Conservation (phyloP, 2,888 invertebrate species). For the Psylliodes chrysocephalus region DNA sequence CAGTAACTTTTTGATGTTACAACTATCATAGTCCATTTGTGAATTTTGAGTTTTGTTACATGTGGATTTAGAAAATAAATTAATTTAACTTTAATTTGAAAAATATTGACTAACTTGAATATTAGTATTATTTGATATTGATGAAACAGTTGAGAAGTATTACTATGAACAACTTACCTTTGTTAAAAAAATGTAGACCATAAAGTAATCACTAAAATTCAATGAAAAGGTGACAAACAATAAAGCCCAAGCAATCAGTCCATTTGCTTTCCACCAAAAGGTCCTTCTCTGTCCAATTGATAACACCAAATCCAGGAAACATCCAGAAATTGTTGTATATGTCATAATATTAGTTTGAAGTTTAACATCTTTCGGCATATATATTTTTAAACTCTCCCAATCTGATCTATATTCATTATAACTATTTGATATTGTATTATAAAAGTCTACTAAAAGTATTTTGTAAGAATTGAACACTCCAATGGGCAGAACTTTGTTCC, state of each 20-base stretch:
- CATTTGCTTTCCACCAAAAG: constrained; percentile 46
- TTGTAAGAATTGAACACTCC: constrained; percentile 28
- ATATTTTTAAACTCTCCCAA: constrained; percentile 30
- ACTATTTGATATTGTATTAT: constrained; percentile 7
- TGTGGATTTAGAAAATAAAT: too few species aligned
- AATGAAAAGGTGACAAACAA: constrained; percentile 42
- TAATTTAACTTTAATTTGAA: too few species aligned
- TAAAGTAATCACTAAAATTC: constrained; percentile 18
- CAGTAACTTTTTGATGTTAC: too few species aligned
- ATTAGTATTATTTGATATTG: too few species aligned
- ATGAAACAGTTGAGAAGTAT: too few species aligned
- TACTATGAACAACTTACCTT: constrained; percentile 25
- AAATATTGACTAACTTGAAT: too few species aligned
- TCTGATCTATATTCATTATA: constrained; percentile 12
- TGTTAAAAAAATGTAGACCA: constrained; percentile 25
- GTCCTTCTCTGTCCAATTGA: constrained; percentile 36
- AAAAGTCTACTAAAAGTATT: constrained; percentile 22
- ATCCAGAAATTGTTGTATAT: constrained; percentile 42
- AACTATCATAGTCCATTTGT: too few species aligned
- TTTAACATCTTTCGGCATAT: constrained; percentile 33
- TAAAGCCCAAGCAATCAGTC: constrained; percentile 49
- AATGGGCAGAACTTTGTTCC: constrained; percentile 23
- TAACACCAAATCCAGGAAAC: constrained; percentile 46
- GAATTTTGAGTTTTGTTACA: too few species aligned
- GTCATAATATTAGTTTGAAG: constrained; percentile 34